phyloP scores from a whole-genome alignment of 2,797 vertebrate genomes.

The Cryptoprocta ferox region DNA sequence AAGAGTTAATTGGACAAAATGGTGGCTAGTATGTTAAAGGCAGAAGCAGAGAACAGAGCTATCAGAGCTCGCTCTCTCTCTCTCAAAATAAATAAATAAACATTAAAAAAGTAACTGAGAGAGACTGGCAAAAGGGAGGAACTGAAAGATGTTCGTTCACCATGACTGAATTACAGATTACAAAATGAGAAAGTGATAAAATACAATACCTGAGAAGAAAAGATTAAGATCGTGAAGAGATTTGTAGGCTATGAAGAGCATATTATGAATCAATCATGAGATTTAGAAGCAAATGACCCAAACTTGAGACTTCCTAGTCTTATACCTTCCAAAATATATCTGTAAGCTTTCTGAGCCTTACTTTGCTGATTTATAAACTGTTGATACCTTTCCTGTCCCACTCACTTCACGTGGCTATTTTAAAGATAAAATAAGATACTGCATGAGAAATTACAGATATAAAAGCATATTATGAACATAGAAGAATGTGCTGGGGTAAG shows the following conservation, averaged over 20 bases:
- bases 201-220: not conserved
- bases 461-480: not conserved
- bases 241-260: not conserved
- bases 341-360: not conserved
- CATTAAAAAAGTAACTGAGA: not conserved
- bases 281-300: conserved; percentile 25
- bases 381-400: not conserved
- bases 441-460: not conserved
- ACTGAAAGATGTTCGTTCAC: not conserved
- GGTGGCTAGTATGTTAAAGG: not conserved
- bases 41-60: not conserved
- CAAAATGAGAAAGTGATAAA: not conserved
- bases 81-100: too few relatives aligned
- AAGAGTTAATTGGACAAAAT: not conserved
- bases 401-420: not conserved
- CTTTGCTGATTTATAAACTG: not conserved
- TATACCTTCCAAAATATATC: not conserved
- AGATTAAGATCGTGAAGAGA: not conserved
- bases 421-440: conserved; percentile 33
- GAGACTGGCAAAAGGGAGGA: not conserved
- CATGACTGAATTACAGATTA: not conserved
- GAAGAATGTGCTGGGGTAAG: not conserved
- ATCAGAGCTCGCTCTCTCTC: not conserved
- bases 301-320: not conserved
- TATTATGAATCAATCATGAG: not conserved